These are phyloP conservation scores for Morelia viridis DNA, from an alignment of 2,797 vertebrate species.

Conservation along the genomic window DNA sequence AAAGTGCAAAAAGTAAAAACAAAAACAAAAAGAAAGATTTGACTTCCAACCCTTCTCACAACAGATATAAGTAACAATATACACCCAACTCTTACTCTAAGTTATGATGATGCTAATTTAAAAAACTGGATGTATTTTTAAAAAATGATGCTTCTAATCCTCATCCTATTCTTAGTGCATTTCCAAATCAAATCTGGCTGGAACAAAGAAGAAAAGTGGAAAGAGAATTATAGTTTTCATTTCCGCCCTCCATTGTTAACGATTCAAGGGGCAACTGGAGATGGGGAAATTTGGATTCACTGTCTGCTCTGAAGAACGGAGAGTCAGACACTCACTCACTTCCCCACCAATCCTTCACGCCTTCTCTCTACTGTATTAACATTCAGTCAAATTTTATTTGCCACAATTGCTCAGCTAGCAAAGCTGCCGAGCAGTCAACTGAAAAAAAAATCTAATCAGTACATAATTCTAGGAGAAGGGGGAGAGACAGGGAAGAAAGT, in stretches of 20 bases:
- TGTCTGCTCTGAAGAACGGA: neutral
- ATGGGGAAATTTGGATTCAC: neutral
- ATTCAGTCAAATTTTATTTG: slow-evolving; percentile 4
- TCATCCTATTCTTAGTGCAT: neutral
- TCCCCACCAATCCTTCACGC: neutral
- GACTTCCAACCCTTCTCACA: too few species aligned
- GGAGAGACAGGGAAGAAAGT: neutral
- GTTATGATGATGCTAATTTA: neutral
- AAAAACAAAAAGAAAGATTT: too few species aligned
- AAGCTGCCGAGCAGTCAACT: neutral
- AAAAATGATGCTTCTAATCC: neutral
- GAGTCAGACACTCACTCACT: neutral
- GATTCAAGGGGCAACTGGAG: neutral
- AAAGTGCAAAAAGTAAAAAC: too few species aligned
- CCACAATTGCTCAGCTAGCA: slow-evolving; percentile 1
- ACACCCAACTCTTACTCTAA: too few species aligned
- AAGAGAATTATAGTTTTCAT: neutral
- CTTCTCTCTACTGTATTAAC: neutral
- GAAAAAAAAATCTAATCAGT: neutral
- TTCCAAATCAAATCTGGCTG: neutral
- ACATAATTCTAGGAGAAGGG: neutral
- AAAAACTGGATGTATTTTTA: neutral
- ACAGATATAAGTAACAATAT: too few species aligned
- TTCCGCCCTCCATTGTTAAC: neutral
- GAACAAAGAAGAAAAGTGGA: neutral